Base-by-base conservation (phyloP, 1,140 invertebrate species). In the Gryon sp. region DNA sequence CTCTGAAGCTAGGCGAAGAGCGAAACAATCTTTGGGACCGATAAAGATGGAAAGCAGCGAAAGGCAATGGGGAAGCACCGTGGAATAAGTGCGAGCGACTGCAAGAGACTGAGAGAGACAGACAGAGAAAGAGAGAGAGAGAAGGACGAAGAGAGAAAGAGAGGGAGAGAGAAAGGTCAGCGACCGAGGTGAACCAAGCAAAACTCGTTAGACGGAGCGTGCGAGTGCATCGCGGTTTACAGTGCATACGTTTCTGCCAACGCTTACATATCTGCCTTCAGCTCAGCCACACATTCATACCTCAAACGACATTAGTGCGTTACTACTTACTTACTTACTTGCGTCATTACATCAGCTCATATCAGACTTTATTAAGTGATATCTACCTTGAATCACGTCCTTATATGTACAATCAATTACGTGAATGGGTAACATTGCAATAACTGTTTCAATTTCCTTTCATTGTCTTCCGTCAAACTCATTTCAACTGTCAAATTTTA, bases 131-230 rank as follows among this genome's bases (percentile, higher is more conserved):
- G 46, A 52, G 28, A 41, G 50, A 73, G 52, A 59, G 45, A 73
- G 52, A 74, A 74, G 53, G 70, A n/a, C 11, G 16, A 22, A 7
- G 14, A 43, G 40, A 9, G 32, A 36, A 20, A 7, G 45, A 38
- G 46, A 52, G 28, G 34, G 50, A 73, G 52, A 59, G 45, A 73
- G 52, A 74, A 74, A 60, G 70, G 70, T 74, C 70, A 74, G 60
- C 70, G 70, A 74, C 70, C 70, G 70, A 66, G 62, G 70, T 66
- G 70, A 74, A 66, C 70, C 60, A 66, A 74, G 60, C 70, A 66
- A 74, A 74, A 74, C 70, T 74, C 53, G 70, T 74, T 74, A 74
- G 70, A 74, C 60, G 43, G 70, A 74, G 60, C 62, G 69, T 65
- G 59, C 59, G 69, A 66, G 70, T 74, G 70, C 70, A 66, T 74